Evolutionary conservation across 2,113 vertebrate genomes (phyloP), one percentile per base, ranked within the genome.

Genomic region (Epinephelus moara): DNA sequence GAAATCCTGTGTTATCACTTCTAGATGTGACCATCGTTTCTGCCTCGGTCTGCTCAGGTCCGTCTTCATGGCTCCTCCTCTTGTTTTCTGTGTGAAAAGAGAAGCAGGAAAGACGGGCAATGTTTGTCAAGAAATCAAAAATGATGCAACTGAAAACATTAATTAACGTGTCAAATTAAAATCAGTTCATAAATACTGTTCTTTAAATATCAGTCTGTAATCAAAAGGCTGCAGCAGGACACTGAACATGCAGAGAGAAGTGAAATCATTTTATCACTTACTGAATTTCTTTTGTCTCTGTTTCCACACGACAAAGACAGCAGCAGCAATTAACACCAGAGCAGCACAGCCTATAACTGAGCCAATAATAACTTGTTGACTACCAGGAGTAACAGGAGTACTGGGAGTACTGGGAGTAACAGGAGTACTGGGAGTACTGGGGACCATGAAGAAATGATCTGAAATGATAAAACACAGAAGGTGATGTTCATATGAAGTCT

Each of bases 271-370:
- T 18, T 12, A 8, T 42, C 2, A 71, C 70, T 71, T 45, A 71
- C 53, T 59, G 70, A 0, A 18, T 45, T 27, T 72, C 2, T 45
- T 72, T 13, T 47, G 53, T 59, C 15, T 57, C 53, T n/a, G 7
- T 72, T 72, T 72, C 70, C 70, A 72, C 14, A 72, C 55, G 59
- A 27, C 55, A 27, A 59, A 45, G 53, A 45, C 0, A 42, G 45
- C 2, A 1, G 1, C 70, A 27, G 17, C 2, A 27, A 57, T 25
- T 10, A 9, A 40, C 52, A 56, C 0, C 52, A 71, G 18, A 33
- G 25, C 49, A 53, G 6, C 68, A 55, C 18, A 55, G 13, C 12
- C 33, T 12, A 18, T 56, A 37, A 71, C 53, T 10, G 52, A 9
- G 2, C 30, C 53, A 17, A 42, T 42, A 57, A 70, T 4, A 37